phyloP scores from a whole-genome alignment of 1,140 invertebrate genomes.

The Meloidogyne hapla region DNA sequence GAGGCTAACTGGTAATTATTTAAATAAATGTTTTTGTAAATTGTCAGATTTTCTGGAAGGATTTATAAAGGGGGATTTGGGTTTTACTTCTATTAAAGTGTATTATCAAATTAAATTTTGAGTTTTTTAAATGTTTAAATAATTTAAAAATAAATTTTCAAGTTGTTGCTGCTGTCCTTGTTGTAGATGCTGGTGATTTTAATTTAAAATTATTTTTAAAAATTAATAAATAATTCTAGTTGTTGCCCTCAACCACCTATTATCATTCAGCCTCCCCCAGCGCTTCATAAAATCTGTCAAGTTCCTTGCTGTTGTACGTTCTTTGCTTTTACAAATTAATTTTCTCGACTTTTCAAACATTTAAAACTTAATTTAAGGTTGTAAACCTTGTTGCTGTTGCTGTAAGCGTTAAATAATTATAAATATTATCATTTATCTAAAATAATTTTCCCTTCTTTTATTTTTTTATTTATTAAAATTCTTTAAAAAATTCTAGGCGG shows the following conservation, averaged over 20 bases:
- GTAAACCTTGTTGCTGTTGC: constrained; percentile 39
- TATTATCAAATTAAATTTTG: no score
- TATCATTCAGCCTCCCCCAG: constrained; percentile 45
- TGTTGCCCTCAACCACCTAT: constrained; percentile 50
- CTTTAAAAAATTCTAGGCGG: not conserved
- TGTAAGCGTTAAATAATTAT: no score
- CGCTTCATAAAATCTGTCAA: constrained; percentile 47
- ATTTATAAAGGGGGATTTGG: no score
- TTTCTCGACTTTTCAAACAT: not conserved
- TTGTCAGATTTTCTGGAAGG: no score
- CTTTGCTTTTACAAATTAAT: not conserved
- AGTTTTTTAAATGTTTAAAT: no score
- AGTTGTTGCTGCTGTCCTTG: constrained; percentile 25
- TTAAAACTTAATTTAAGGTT: constrained; percentile 7
- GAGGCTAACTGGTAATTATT: not conserved
- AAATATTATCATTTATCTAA: no score
- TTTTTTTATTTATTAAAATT: not conserved
- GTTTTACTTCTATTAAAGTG: no score
- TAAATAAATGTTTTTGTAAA: no score
- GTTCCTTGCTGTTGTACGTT: constrained; percentile 44
- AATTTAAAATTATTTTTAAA: not conserved
- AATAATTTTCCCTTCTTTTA: no score
- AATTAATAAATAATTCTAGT: not conserved
- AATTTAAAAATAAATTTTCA: not conserved
- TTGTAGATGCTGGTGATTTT: constrained; percentile 22